Base-by-base conservation (phyloP, 2,797 vertebrate species). In the Nyctalus aviator region DNA sequence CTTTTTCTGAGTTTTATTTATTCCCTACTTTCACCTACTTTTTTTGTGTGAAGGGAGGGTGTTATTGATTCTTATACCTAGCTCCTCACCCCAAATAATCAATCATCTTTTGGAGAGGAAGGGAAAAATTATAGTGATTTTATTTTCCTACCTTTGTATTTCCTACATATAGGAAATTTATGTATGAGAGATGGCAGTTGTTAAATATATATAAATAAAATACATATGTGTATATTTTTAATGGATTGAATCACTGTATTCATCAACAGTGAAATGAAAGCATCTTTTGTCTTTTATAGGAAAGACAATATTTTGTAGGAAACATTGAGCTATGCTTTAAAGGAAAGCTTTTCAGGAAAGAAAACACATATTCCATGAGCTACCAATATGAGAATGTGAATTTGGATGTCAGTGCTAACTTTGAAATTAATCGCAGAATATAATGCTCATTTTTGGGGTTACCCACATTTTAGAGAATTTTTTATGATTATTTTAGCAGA, bases 1-100 rank as follows among this genome's bases (percentile, higher is more conserved):
- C n/a, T 77, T 77, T 62, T 35, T 57, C 30, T 88, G 59, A 55
- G 32, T 91, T 96, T 87, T 84, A 79, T 79, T 83, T 68, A 64
- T 92, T 89, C 13, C 5, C 14, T 82, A 35, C 18, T 76, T 88
- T 57, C 62, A 69, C 9, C 17, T 76, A 8, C 27, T 93, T 75
- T 68, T 75, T 68, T 13, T 13, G 55, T 35, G 32, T 15, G 50
- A 27, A 41, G 25, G 41, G n/a, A 37, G 0, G 0, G 30, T 44
- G 23, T 53, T 83, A 50, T 55, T 90, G 30, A 53, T 85, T 88
- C 46, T 95, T 93, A 12, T 0, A 83, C 41, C 32, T 57, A 53
- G 23, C 1, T 88, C 78, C n/a, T 92, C 48, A 88, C 66, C 37
- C 20, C 53, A 94, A 87, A 55, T 32, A 77, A 32, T 73, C 71